These are phyloP conservation scores for Rhopalosiphum padi DNA, from an alignment of 1,140 invertebrate species.

Conservation along the genomic window DNA sequence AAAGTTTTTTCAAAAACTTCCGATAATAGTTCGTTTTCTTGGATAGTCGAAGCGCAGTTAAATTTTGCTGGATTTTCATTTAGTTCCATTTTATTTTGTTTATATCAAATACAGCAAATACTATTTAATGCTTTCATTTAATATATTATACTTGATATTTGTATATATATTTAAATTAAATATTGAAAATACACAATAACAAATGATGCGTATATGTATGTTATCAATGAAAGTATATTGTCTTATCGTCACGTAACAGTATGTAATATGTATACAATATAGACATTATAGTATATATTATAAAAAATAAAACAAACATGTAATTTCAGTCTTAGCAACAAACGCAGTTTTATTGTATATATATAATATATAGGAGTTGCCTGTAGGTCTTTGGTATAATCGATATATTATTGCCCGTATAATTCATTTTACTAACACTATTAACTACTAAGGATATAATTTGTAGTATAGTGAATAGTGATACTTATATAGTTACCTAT, in stretches of 20 bases:
- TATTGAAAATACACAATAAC: neutral
- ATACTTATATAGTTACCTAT: too few relatives aligned
- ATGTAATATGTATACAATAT: neutral
- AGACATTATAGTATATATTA: too few relatives aligned
- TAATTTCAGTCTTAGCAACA: neutral
- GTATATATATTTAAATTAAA: neutral
- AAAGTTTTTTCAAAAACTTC: constrained; percentile 6
- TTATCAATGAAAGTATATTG: neutral
- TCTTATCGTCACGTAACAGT: neutral
- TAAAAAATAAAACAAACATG: neutral
- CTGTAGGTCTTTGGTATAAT: neutral
- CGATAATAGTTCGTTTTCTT: neutral
- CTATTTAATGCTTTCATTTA: too few relatives aligned
- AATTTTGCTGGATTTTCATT: neutral
- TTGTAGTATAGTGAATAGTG: neutral
- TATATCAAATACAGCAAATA: neutral
- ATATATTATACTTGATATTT: too few relatives aligned
- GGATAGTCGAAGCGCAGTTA: neutral
- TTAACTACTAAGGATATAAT: neutral
- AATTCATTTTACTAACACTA: neutral
- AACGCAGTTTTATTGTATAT: neutral
- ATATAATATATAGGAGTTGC: neutral
- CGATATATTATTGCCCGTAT: neutral
- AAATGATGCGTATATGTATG: neutral
- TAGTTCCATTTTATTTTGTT: neutral